Evolutionary conservation across 2,888 invertebrate species (phyloP).

Genomic region (Exephanes ischioxanthus): DNA sequence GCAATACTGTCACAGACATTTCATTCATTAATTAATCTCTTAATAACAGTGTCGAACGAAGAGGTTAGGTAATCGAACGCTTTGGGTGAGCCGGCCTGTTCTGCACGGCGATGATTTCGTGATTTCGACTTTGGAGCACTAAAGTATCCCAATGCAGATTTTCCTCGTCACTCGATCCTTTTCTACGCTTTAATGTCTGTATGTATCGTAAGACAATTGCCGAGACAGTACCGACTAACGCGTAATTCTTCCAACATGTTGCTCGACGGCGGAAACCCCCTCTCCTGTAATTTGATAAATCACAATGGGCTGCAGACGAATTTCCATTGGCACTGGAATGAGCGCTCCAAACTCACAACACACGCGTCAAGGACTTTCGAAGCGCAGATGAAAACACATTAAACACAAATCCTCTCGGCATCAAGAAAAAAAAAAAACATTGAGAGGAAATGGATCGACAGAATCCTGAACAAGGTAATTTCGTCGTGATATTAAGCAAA

Average conservation of each 20-base stretch:
- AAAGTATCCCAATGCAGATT: background rate
- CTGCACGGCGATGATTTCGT: constrained; percentile 6
- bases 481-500: background rate
- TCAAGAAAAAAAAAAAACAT: constrained; percentile 1
- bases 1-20: constrained; percentile 70
- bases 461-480: constrained; percentile 34
- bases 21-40: constrained; percentile 17
- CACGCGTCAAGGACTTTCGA: constrained; percentile 10
- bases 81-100: background rate
- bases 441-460: constrained; percentile 40
- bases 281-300: too few relatives aligned
- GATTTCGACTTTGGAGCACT: background rate
- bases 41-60: background rate
- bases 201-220: background rate
- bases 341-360: background rate
- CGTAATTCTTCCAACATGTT: background rate
- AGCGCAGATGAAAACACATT: constrained; percentile 13
- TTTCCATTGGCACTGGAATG: too few relatives aligned
- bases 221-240: background rate
- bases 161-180: background rate
- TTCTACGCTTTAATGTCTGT: background rate
- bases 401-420: background rate
- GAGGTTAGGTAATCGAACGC: constrained; percentile 50
- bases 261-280: too few relatives aligned
- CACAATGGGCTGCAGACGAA: too few relatives aligned